Evolutionary conservation across 2,113 vertebrate genomes (phyloP).

Genomic region (Vicugna pacos): DNA sequence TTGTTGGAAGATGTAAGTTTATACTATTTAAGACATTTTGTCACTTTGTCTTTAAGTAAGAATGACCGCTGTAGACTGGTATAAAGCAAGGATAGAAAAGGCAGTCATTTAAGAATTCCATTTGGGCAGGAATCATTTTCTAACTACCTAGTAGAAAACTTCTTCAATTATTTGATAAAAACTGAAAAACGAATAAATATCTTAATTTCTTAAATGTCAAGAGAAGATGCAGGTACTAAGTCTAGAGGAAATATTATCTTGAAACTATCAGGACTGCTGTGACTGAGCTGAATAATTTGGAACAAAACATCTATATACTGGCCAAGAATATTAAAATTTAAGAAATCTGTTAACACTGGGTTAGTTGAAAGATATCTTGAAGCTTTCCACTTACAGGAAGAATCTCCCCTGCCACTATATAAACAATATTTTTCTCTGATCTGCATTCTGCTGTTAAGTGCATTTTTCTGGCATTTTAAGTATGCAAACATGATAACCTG

Average conservation of each 20-base stretch:
- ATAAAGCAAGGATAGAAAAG: neutral
- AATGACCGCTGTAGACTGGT: neutral
- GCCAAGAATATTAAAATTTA: constrained; percentile 44
- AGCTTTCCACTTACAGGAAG: neutral
- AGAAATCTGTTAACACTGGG: neutral
- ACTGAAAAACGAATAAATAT: neutral
- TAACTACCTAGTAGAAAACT: neutral
- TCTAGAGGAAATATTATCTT: neutral
- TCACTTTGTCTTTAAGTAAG: neutral
- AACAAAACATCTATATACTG: neutral
- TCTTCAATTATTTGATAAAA: constrained; percentile 9
- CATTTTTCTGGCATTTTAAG: constrained; percentile 22
- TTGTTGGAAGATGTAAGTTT: neutral
- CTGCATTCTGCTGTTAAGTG: neutral
- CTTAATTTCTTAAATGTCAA: constrained; percentile 1
- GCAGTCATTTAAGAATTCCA: neutral
- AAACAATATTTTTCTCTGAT: constrained; percentile 60
- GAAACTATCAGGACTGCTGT: neutral
- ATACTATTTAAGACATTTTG: neutral
- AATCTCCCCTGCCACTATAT: neutral
- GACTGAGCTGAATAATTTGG: constrained; percentile 50
- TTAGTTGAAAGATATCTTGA: constrained; percentile 47
- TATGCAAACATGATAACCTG: neutral
- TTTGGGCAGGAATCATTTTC: constrained; percentile 9
- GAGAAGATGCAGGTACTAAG: neutral